Conservation (phyloP, 2,113 vertebrate genomes). For the Sterrhoptilus dennistouni region DNA sequence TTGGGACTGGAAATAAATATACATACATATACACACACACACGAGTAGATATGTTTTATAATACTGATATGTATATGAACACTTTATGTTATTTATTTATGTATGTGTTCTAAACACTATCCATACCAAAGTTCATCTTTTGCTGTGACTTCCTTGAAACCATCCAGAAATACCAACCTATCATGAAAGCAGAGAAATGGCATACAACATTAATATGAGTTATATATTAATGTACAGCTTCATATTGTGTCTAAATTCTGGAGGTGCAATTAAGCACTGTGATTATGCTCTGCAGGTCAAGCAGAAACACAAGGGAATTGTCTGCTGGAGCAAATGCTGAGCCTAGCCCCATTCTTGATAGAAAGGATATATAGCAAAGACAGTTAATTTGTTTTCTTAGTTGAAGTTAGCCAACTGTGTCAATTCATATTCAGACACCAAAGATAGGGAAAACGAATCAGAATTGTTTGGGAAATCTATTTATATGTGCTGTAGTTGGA, state of each 20-base stretch:
- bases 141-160: not conserved
- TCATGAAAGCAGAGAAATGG: not conserved
- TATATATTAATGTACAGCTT: not conserved
- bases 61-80: not conserved
- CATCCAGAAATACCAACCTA: not conserved
- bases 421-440: not conserved
- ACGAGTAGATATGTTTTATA: not conserved
- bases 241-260: fast-evolving
- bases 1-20: not conserved
- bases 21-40: not conserved
- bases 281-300: not conserved
- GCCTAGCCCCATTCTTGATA: not conserved
- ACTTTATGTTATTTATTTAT: not conserved
- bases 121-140: not conserved
- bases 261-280: not conserved
- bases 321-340: not conserved
- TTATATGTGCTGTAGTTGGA: not conserved
- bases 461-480: not conserved
- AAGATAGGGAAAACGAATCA: not conserved
- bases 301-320: not conserved
- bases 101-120: not conserved
- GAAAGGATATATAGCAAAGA: not conserved
- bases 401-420: not conserved
- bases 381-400: not conserved
- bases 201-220: not conserved